Evolutionary conservation across 2,797 vertebrate genomes (phyloP).

Genomic region (Peromyscus eremicus): DNA sequence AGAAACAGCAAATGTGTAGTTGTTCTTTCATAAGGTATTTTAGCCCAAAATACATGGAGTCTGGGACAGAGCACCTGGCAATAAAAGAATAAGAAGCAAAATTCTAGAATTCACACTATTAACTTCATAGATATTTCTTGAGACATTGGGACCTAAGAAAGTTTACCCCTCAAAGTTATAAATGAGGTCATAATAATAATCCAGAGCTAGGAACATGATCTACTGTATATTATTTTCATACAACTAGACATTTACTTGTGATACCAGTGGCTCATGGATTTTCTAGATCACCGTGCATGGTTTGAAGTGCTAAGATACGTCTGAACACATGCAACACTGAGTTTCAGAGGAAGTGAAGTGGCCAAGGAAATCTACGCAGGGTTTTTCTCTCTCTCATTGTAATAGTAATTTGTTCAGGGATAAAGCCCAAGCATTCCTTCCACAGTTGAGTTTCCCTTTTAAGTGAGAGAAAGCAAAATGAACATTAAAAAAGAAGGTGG

Average conservation of each 20-base stretch:
- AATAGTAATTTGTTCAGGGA: background rate
- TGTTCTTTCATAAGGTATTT: constrained; percentile 8
- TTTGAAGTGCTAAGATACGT: background rate
- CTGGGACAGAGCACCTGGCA: background rate
- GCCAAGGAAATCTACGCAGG: background rate
- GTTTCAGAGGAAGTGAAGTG: background rate
- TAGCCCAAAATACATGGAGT: background rate
- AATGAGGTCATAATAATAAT: background rate
- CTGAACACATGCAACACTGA: background rate
- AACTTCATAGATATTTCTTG: constrained; percentile 9
- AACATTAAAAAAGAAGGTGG: background rate
- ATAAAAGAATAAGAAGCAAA: constrained; percentile 46
- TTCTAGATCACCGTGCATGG: background rate
- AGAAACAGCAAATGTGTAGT: background rate
- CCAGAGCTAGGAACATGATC: background rate
- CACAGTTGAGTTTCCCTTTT: background rate
- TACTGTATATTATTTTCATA: background rate
- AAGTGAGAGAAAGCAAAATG: background rate
- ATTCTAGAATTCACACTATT: constrained; percentile 3
- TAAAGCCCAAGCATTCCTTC: background rate
- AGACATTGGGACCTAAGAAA: background rate
- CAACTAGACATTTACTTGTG: background rate
- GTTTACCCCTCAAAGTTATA: background rate
- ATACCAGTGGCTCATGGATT: background rate
- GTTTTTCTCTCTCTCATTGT: background rate